Evolutionary conservation across 2,113 vertebrate species (phyloP).

Genomic region (Bubo bubo): DNA sequence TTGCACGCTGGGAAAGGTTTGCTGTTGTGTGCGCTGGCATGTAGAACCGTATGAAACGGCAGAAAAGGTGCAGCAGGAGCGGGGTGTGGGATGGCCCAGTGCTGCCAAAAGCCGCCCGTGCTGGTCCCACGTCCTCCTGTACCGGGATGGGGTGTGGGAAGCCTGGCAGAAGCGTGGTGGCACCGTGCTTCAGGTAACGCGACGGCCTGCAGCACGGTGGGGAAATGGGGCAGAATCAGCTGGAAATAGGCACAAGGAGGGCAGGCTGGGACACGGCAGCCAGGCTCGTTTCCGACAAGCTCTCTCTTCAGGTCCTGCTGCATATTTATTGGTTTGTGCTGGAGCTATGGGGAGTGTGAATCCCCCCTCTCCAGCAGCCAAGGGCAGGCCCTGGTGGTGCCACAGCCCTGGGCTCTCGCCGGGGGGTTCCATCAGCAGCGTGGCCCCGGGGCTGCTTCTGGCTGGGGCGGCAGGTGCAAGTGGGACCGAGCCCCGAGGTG

Average conservation of each 20-base stretch:
- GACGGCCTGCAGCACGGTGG: rapidly evolving
- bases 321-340: background rate
- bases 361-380: background rate
- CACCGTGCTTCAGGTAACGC: background rate
- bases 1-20: background rate
- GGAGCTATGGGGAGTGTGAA: background rate
- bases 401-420: rapidly evolving
- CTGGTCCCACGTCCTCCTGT: background rate
- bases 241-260: background rate
- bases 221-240: background rate
- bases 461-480: rapidly evolving
- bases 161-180: rapidly evolving
- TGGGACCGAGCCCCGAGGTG: background rate
- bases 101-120: rapidly evolving
- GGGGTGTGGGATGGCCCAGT: background rate
- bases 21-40: rapidly evolving
- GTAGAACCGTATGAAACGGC: rapidly evolving
- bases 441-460: background rate
- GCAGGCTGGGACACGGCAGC: background rate
- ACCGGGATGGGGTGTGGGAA: background rate
- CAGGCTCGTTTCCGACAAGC: background rate
- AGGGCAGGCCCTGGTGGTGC: background rate
- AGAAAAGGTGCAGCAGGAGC: rapidly evolving
- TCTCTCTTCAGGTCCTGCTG: background rate
- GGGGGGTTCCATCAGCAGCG: background rate